Base-by-base conservation (phyloP, 2,888 invertebrate genomes). In the Amphiduros pacificus region DNA sequence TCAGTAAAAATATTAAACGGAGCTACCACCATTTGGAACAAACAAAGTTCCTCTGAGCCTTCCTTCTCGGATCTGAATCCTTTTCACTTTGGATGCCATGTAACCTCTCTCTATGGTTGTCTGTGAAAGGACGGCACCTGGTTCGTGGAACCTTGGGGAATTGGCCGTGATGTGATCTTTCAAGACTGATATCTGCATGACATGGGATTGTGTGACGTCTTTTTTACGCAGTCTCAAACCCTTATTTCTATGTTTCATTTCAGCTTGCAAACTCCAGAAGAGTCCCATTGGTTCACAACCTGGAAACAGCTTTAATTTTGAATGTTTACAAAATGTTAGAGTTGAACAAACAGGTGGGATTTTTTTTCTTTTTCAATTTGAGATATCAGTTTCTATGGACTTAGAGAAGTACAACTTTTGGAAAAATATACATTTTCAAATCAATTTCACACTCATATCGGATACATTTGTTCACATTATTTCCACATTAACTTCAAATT, bases 281-380 rank as follows among this genome's bases (percentile, higher is more conserved):
- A 61, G 48, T 9, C 49, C 61, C 61, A 61, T 61, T 20, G 57
- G 51, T 26, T 61, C 61, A n/a, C 61, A 11, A 3, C 61, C 61
- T 29, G 44, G 14, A 60, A n/a, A n/a, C n/a, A n/a, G n/a, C n/a
- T n/a, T n/a, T n/a, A n/a, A n/a, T n/a, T n/a, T n/a, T n/a, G n/a
- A n/a, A n/a, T n/a, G n/a, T n/a, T n/a, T n/a, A n/a, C n/a, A n/a
- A n/a, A n/a, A n/a, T n/a, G n/a, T n/a, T n/a, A n/a, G n/a, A n/a
- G n/a, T n/a, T n/a, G n/a, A n/a, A n/a, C n/a, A n/a, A n/a, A n/a
- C n/a, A n/a, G n/a, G n/a, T n/a, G n/a, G n/a, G n/a, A n/a, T n/a
- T n/a, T n/a, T n/a, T n/a, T n/a, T n/a, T n/a, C n/a, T n/a, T n/a
- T n/a, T n/a, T n/a, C n/a, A n/a, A n/a, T n/a, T n/a, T n/a, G n/a